Evolutionary conservation across 2,888 invertebrate species (phyloP).

Genomic region (Iselma pallidipennis): DNA sequence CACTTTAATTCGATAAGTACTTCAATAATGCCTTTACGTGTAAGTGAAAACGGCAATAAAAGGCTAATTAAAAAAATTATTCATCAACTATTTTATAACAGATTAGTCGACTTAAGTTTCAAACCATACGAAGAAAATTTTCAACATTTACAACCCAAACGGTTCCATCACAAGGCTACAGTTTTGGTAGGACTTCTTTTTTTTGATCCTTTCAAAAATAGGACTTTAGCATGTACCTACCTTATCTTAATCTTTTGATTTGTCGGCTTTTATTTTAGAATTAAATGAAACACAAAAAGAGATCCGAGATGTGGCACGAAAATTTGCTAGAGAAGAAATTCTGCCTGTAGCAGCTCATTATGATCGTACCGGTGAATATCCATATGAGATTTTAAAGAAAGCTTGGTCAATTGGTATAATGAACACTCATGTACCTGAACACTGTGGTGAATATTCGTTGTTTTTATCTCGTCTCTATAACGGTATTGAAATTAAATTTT

Average conservation of each 20-base stretch:
- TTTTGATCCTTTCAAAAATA: too few species aligned
- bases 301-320: slow-evolving; percentile 79
- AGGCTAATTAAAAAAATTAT: background rate
- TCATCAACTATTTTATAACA: too few species aligned
- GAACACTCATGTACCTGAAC: slow-evolving; percentile 83
- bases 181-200: slow-evolving; percentile 12
- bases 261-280: too few species aligned
- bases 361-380: slow-evolving; percentile 91
- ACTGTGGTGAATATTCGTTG: slow-evolving; percentile 63
- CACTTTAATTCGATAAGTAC: too few species aligned
- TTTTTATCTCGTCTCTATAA: too few species aligned
- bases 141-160: background rate
- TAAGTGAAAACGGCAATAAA: background rate
- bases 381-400: slow-evolving; percentile 93
- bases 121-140: slow-evolving; percentile 1
- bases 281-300: slow-evolving; percentile 77
- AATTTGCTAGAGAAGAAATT: slow-evolving; percentile 92
- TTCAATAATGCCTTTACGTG: background rate
- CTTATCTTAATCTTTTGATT: too few species aligned
- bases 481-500: too few species aligned
- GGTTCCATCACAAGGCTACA: slow-evolving; percentile 6
- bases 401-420: slow-evolving; percentile 87
- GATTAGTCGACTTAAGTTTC: too few species aligned
- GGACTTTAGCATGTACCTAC: too few species aligned
- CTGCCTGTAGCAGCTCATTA: slow-evolving; percentile 87